These are phyloP conservation scores for Brevipalpus yothersi DNA, from an alignment of 1,140 invertebrate genomes.

Conservation along the genomic window DNA sequence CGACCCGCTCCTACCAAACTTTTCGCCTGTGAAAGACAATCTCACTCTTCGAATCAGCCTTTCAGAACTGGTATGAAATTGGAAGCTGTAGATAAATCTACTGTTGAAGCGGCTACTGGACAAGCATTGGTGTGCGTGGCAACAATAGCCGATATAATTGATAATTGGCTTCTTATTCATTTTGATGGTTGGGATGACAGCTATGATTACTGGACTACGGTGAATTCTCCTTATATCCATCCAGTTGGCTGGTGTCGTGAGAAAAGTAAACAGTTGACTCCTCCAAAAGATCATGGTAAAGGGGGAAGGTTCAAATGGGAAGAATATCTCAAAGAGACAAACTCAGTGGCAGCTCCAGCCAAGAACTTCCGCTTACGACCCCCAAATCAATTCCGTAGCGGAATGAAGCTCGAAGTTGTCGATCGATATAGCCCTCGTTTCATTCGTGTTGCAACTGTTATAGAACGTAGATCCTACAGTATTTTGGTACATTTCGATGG, in stretches of 20 bases:
- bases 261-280: conserved; percentile 47
- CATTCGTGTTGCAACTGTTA: conserved; percentile 60
- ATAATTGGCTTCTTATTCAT: conserved; percentile 60
- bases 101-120: conserved; percentile 24
- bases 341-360: conserved; percentile 45
- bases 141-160: conserved; percentile 53
- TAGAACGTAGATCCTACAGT: conserved; percentile 29
- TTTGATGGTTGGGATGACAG: conserved; percentile 84
- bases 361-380: conserved; percentile 52
- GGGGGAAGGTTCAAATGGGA: conserved; percentile 48
- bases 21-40: conserved; percentile 34
- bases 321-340: conserved; percentile 48
- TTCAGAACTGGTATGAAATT: conserved; percentile 75
- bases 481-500: conserved; percentile 70
- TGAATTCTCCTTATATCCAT: conserved; percentile 70
- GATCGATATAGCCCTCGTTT: conserved; percentile 55
- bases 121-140: conserved; percentile 55
- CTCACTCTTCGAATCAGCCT: conserved; percentile 41
- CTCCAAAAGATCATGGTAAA: conserved; percentile 43
- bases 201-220: conserved; percentile 81
- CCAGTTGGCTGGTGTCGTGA: conserved; percentile 75
- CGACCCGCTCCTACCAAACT: conserved; percentile 48
- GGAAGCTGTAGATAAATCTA: conserved; percentile 78
- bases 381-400: conserved; percentile 50
- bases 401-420: conserved; percentile 72